Percentiles rank a stretch among this genome's conserved stretches.
phyloP scores from a whole-genome alignment of 2,797 vertebrate genomes.

The Galago senegalensis region DNA sequence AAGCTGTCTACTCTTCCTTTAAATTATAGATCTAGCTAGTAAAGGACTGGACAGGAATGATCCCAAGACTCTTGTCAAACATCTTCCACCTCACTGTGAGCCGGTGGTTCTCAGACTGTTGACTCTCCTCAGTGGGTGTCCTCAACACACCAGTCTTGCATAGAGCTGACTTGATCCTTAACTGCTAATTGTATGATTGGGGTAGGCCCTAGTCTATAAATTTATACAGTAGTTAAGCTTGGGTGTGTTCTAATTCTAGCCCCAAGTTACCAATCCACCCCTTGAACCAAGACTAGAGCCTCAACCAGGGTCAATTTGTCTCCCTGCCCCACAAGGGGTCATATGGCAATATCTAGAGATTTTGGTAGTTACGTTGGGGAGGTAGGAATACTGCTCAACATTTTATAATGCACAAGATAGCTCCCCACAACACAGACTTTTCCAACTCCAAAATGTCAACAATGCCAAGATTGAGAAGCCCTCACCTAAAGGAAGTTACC shows the following conservation, averaged over 20 bases:
- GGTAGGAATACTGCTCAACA: constrained; percentile 11
- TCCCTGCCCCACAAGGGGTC: neutral
- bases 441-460: neutral
- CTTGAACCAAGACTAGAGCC: neutral
- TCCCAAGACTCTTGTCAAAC: constrained; percentile 14
- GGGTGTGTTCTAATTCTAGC: neutral
- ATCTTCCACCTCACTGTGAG: neutral
- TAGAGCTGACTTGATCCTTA: neutral
- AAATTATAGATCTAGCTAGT: neutral
- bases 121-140: neutral
- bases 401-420: neutral
- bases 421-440: neutral
- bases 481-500: neutral
- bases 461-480: neutral
- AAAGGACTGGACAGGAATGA: neutral
- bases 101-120: neutral
- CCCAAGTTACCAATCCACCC: neutral
- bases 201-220: neutral
- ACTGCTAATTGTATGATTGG: neutral
- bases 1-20: neutral
- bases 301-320: neutral
- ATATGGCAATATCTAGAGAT: neutral
- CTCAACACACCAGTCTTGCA: neutral
- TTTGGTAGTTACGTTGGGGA: neutral
- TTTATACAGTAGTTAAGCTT: neutral